Evolutionary conservation across 2,113 vertebrate genomes (phyloP).

Genomic region (Pachypanchax playfairii): DNA sequence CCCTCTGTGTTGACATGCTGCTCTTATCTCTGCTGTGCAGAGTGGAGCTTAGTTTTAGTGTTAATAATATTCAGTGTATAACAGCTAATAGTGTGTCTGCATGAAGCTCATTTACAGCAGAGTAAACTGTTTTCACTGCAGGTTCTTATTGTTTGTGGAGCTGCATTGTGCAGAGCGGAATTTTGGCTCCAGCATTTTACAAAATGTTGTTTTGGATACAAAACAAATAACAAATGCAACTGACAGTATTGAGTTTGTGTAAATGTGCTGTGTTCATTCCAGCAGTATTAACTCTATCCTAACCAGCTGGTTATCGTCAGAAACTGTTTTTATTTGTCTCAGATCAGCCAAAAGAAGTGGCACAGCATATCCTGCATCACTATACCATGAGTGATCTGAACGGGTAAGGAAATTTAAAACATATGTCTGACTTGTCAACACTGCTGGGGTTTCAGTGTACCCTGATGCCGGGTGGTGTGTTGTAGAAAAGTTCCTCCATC

Average conservation of each 20-base stretch:
- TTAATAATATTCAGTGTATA: constrained; percentile 6
- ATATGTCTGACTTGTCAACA: neutral
- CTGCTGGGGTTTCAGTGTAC: neutral
- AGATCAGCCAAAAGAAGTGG: constrained; percentile 8
- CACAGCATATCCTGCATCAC: neutral
- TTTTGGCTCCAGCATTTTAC: constrained; percentile 43
- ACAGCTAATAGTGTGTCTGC: constrained; percentile 8
- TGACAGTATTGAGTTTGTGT: constrained; percentile 7
- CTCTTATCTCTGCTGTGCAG: constrained; percentile 15
- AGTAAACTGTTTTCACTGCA: constrained; percentile 7
- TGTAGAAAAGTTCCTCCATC: constrained; percentile 16
- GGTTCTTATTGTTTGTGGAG: neutral
- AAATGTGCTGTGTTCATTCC: constrained; percentile 11
- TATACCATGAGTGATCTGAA: constrained; percentile 34
- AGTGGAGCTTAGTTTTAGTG: constrained; percentile 6
- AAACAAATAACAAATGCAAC: constrained; percentile 23
- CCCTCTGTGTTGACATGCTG: constrained; percentile 12
- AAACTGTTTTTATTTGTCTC: neutral
- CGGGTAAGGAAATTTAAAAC: constrained; percentile 43
- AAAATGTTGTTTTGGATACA: constrained; percentile 44
- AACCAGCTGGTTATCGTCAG: neutral
- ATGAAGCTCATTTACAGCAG: neutral
- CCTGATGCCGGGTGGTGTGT: constrained; percentile 13
- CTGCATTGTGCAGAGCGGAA: constrained; percentile 20
- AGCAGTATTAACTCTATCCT: neutral